These are phyloP conservation scores for Glossophaga mutica DNA, from an alignment of 2,797 vertebrate genomes.

Conservation along the genomic window DNA sequence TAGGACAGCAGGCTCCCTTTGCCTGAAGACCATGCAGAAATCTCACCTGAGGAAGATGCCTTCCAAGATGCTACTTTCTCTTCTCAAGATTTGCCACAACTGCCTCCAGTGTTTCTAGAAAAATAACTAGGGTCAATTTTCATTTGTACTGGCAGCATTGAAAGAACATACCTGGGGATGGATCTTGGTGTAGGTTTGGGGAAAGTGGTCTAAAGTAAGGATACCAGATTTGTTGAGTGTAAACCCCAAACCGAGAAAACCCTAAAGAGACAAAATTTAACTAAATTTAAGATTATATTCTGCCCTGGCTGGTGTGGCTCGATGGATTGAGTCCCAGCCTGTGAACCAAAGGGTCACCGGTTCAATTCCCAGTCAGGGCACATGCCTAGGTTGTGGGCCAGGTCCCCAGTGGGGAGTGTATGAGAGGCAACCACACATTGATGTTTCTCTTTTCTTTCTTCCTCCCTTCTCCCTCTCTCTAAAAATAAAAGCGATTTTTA, in stretches of 20 bases:
- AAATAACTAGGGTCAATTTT: background rate
- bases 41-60: background rate
- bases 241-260: background rate
- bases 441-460: too few species aligned
- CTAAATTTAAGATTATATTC: background rate
- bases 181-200: background rate
- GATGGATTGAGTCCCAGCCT: too few species aligned
- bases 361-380: too few species aligned
- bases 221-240: background rate
- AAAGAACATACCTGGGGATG: background rate
- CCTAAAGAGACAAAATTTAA: background rate
- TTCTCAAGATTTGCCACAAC: background rate
- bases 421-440: too few species aligned
- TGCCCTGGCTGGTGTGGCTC: background rate
- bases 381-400: too few species aligned
- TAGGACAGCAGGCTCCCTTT: background rate
- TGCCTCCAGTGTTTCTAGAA: background rate
- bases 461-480: too few species aligned
- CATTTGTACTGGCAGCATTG: background rate
- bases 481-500: too few species aligned
- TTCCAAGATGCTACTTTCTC: background rate
- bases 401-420: too few species aligned
- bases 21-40: background rate
- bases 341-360: too few species aligned
- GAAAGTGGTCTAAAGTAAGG: background rate